phyloP scores from a whole-genome alignment of 2,113 vertebrate genomes.

The Myotis brandtii region DNA sequence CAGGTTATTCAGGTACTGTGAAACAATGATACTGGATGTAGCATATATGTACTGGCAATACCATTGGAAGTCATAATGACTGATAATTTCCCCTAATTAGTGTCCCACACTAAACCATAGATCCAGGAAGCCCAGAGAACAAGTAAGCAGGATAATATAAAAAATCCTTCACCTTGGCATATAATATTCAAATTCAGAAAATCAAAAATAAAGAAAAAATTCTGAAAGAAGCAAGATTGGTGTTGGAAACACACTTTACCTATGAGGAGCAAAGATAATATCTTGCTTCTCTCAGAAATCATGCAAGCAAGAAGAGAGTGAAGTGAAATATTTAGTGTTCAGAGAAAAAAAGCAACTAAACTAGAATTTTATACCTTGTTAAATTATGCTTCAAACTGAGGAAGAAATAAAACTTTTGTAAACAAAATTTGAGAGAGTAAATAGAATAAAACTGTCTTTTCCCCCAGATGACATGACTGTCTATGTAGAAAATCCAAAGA shows the following conservation, averaged over 20 bases:
- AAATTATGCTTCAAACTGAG: slow-evolving; percentile 3
- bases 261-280: not conserved
- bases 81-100: not conserved
- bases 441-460: not conserved
- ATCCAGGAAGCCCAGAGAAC: not conserved
- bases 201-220: not conserved
- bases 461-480: not conserved
- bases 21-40: not conserved
- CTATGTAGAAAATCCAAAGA: not conserved
- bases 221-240: not conserved
- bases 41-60: not conserved
- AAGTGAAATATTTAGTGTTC: slow-evolving; percentile 1
- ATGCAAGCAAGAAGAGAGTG: not conserved
- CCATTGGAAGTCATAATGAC: not conserved
- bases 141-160: not conserved
- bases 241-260: not conserved
- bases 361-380: not conserved
- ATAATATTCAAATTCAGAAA: not conserved
- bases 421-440: not conserved
- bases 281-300: not conserved
- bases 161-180: not conserved
- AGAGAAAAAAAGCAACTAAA: not conserved
- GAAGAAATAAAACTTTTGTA: not conserved
- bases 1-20: not conserved
- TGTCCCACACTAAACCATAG: not conserved